Evolutionary conservation across 2,113 vertebrate species (phyloP), one percentile per base, ranked within the genome.

Genomic region (Dicentrarchus labrax): DNA sequence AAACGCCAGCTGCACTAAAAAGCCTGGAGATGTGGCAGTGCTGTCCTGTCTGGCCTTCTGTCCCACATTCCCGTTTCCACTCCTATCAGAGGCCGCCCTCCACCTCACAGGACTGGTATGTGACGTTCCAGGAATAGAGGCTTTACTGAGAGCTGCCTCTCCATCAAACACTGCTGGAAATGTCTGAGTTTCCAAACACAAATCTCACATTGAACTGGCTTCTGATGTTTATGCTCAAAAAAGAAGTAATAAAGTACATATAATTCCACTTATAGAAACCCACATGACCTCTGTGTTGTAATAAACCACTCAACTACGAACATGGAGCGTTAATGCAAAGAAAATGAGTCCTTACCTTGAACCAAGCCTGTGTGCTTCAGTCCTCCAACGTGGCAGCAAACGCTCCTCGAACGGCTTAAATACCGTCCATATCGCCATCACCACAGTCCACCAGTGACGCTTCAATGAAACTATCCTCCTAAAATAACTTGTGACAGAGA

Each of bases 401-500:
- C 1, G 4, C 22, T 16, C 16, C 30, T 21, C 5, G 12, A 19
- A 6, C 15, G 12, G 64, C 60, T 95, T 95, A 95, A 92, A 95
- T 95, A 94, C 79, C 47, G 41, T 21, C 72, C 87, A 78, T 88
- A 88, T 76, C 78, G 39, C 84, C 80, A 87, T 89, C 76, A 43
- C 60, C 86, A 68, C 38, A 1, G 83, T 43, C 79, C 80, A 72
- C 53, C 45, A 48, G 67, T 82, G 92, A 91, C 91, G 81, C 79
- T 15, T 45, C 64, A 74, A 17, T 91, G 82, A 93, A 78, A 71
- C 43, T 38, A 89, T 90, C 87, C 84, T 86, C 92, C 90, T 54
- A 95, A 95, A 96, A 95, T 95, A 95, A 92, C 93, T 41, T 6
- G 71, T 94, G 92, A 95, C 90, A 73, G 73, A 87, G 72, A 73